These are phyloP conservation scores for Acrobasis repandana DNA, from an alignment of 2,888 invertebrate species.

Conservation along the genomic window DNA sequence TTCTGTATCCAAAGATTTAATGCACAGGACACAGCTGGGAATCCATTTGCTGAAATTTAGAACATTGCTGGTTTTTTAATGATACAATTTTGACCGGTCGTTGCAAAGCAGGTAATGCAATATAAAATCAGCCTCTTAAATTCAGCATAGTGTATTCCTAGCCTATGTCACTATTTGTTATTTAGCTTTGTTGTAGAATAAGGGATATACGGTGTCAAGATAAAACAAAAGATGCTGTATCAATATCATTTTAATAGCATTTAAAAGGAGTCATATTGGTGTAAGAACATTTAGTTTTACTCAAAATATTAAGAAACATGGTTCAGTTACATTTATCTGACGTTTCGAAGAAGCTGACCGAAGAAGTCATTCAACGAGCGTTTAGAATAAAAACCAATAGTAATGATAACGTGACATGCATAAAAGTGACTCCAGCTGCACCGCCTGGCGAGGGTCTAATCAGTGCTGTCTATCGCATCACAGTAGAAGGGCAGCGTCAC, in stretches of 20 bases:
- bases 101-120: too few species aligned
- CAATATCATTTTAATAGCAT: background rate
- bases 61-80: too few species aligned
- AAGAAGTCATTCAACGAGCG: constrained; percentile 45
- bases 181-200: background rate
- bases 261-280: background rate
- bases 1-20: too few species aligned
- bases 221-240: background rate
- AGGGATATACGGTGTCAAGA: background rate
- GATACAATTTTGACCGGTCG: too few species aligned
- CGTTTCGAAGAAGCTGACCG: constrained; percentile 49
- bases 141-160: too few species aligned
- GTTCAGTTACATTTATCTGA: constrained; percentile 40
- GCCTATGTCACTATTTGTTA: too few species aligned
- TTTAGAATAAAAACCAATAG: constrained; percentile 49
- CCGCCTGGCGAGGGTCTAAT: constrained; percentile 55
- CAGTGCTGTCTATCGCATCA: constrained; percentile 54
- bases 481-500: constrained; percentile 38
- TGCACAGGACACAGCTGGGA: too few species aligned
- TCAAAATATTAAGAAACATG: constrained; percentile 38
- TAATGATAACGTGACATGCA: constrained; percentile 41
- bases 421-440: constrained; percentile 47
- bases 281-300: background rate
- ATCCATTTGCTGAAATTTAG: too few species aligned
- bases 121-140: too few species aligned